Conservation (phyloP, 2,888 invertebrate genomes). For the Ernsta delagoae region DNA sequence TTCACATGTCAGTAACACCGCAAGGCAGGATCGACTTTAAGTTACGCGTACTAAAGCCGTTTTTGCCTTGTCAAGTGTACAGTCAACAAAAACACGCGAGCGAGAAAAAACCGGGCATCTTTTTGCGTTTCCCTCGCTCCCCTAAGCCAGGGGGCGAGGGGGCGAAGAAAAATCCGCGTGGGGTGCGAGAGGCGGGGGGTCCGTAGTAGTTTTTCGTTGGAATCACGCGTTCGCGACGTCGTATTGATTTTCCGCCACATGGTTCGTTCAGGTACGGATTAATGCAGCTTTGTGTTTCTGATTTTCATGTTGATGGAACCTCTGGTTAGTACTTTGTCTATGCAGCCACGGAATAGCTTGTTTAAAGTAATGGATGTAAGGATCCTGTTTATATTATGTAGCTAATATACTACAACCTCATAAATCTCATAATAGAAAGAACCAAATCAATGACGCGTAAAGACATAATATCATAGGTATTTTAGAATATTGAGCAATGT, state of each 20-base stretch:
- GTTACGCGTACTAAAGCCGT: background rate
- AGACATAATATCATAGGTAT: too few relatives aligned
- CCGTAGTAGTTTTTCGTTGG: constrained; percentile 82
- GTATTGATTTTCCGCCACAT: constrained; percentile 82
- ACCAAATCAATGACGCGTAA: too few relatives aligned
- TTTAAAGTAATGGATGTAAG: background rate
- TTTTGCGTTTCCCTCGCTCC: constrained; percentile 76
- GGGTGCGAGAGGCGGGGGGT: constrained; percentile 57
- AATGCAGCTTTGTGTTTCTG: constrained; percentile 41
- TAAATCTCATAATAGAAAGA: too few relatives aligned
- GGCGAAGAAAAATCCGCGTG: constrained; percentile 71
- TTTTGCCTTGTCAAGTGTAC: constrained; percentile 45
- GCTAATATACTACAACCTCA: too few relatives aligned
- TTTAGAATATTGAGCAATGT: too few relatives aligned
- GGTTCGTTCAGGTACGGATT: constrained; percentile 68
- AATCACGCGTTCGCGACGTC: constrained; percentile 81
- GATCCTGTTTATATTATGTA: too few relatives aligned
- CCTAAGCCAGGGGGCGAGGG: constrained; percentile 68
- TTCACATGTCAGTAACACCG: constrained; percentile 60
- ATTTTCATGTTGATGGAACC: constrained; percentile 27
- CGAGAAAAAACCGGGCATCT: constrained; percentile 79
- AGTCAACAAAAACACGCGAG: constrained; percentile 78
- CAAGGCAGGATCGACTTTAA: background rate
- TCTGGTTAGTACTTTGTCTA: constrained; percentile 25
- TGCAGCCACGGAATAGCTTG: background rate